Base-by-base conservation (phyloP, 2,797 vertebrate genomes). In the Pogoniulus pusillus region DNA sequence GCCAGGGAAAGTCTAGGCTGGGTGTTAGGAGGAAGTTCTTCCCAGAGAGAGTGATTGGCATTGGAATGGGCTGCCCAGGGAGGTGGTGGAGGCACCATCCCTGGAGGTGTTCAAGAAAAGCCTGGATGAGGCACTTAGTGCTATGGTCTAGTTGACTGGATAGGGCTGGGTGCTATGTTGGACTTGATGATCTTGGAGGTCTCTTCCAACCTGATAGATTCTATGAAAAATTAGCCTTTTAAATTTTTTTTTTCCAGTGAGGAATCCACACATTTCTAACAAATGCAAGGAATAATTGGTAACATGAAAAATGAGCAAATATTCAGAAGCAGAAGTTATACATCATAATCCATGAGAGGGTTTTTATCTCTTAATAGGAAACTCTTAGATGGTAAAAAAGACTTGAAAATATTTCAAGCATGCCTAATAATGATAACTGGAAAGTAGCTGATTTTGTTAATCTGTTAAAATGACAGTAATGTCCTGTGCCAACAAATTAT, bases 271-370 rank as follows among this genome's bases (percentile, higher is more conserved):
- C 55, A 90, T 84, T 88, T 86, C 39, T 89, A 66, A 60, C 17
- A 80, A 74, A 19, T 60, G 58, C 30, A 73, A 59, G 35, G 32
- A 78, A 11, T 83, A 84, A 89, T 39, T 54, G 47, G 18, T 72
- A 78, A n/a, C 13, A 71, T 53, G 58, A 94, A 95, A 94, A 91
- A 89, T 29, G 3, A 81, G 4, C 22, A 81, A 81, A 57, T 85
- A 85, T 69, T 59, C 19, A 30, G 84, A 75, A 82, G 12, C 5
- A 70, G 51, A 77, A 47, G 13, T 63, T 70, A 64, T 41, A 84
- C 4, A 13, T 37, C 15, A 63, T 55, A 85, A 87, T 76, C 34
- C 22, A 84, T 58, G 51, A 8, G 74, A 80, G 7, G 1, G 4
- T 66, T 85, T 86, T 91, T 66, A 71, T 91, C 30, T 65, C 17